Evolutionary conservation across 2,888 invertebrate species (phyloP), one percentile per base, ranked within the genome.

Genomic region (Arrhopalites spinosus): DNA sequence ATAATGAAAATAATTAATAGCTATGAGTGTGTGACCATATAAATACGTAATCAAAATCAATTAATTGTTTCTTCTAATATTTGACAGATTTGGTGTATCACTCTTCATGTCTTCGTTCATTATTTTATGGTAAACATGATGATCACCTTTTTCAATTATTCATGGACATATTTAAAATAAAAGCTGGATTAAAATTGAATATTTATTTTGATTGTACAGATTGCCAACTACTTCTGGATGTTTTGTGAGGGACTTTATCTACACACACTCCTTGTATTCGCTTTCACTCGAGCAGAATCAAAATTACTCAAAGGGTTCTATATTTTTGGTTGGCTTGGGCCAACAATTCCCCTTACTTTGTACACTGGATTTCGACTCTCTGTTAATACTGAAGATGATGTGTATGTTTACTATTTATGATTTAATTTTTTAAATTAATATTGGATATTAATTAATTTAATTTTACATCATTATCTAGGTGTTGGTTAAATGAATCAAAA

Each of bases 201-300:
- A 36, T 36, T 36, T 36, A 36, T 36, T 11, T 36, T 36, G 36
- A 36, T 36, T 36, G 3, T 36, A 36, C 36, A 36, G 36, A 36
- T 36, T 11, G 93, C 94, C 84, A 96, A 94, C 87, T 97, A 96
- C 87, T 92, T 95, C 82, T 97, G 97, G 97, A 97, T 96, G 96
- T 89, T 97, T 84, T 95, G 95, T 87, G 96, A 96, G 86, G 96
- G 59, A 0, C 25, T 59, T 3, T 96, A 96, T 86, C 89, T 97
- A 81, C 96, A 96, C 87, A 96, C 96, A 0, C 90, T 97, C 82
- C 90, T 97, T 1, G 95, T 96, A 20, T 90, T 92, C 80, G 94
- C 96, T 2, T 96, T 97, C 86, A 93, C 95, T 80, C 91, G 93
- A 86, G 92, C 93, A 25, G 96, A 96, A 87, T 91, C 92, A 80